A percentile compares a stretch with the other conserved stretches of the same genome.
phyloP scores from a whole-genome alignment of 2,113 vertebrate genomes.

The Ictalurus furcatus region DNA sequence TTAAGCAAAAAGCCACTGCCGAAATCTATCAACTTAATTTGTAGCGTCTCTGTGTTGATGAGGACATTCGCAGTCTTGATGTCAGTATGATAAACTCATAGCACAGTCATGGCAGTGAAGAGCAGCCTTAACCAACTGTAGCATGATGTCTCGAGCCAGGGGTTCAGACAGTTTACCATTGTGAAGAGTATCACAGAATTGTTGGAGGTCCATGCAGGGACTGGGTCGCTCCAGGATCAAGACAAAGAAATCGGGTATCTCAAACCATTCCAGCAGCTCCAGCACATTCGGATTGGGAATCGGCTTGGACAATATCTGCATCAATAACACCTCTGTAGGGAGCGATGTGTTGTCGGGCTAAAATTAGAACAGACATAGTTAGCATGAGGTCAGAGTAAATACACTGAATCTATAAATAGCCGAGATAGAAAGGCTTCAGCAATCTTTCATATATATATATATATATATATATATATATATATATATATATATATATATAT shows the following conservation, averaged over 20 bases:
- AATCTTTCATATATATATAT: background rate
- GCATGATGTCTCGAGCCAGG: constrained; percentile 52
- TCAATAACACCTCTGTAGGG: constrained; percentile 58
- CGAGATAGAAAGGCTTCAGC: background rate
- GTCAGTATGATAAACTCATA: constrained; percentile 64
- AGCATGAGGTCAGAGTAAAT: background rate
- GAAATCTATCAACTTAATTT: constrained; percentile 68
- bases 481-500: background rate
- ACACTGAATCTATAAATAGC: background rate
- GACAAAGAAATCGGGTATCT: constrained; percentile 49
- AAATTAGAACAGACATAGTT: background rate
- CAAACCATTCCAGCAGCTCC: constrained; percentile 64
- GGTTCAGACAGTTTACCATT: constrained; percentile 42
- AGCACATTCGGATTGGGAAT: constrained; percentile 51
- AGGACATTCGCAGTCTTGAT: constrained; percentile 74
- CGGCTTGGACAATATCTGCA: constrained; percentile 54
- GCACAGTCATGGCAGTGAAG: constrained; percentile 59
- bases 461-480: background rate
- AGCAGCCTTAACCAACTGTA: constrained; percentile 58
- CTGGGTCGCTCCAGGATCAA: constrained; percentile 62
- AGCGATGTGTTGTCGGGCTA: constrained; percentile 48
- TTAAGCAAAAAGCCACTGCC: constrained; percentile 57
- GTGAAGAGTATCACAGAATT: constrained; percentile 39
- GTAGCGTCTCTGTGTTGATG: constrained; percentile 61
- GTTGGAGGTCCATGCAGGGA: constrained; percentile 57